Conservation (phyloP, 2,113 vertebrate genomes). For the Rousettus leschenaultii region DNA sequence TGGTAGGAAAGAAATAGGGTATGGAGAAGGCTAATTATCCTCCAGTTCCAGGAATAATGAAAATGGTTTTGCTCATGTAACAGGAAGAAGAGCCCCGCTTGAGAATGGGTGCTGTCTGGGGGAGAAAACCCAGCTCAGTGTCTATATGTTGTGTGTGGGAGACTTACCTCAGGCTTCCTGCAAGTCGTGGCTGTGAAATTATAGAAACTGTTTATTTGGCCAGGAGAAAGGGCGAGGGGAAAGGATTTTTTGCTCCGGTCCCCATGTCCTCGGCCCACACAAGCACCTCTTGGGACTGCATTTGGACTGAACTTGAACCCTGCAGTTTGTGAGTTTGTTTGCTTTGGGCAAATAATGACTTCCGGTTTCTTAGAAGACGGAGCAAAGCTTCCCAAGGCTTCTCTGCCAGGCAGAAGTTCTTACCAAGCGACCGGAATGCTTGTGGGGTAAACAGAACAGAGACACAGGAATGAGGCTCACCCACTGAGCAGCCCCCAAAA, state of each 20-base stretch:
- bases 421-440: conserved; percentile 53
- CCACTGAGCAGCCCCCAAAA: not conserved
- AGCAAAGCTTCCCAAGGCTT: conserved; percentile 65
- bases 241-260: not conserved
- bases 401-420: conserved; percentile 44
- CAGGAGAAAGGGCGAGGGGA: not conserved
- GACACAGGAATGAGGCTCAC: not conserved
- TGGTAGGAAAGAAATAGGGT: not conserved
- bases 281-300: conserved; percentile 58
- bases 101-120: not conserved
- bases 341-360: conserved; percentile 77
- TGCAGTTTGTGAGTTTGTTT: conserved; percentile 74
- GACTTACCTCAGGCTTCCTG: conserved; percentile 16
- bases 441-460: conserved; percentile 50
- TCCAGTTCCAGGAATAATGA: conserved; percentile 1
- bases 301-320: conserved; percentile 69
- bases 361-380: conserved; percentile 77
- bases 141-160: not conserved
- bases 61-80: conserved; percentile 44
- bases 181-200: not conserved
- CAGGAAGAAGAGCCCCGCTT: conserved; percentile 9
- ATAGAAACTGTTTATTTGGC: not conserved
- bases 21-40: not conserved
- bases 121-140: not conserved
- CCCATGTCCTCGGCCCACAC: conserved; percentile 48